Evolutionary conservation across 2,888 invertebrate genomes (phyloP).

Genomic region (Acheta domesticus): DNA sequence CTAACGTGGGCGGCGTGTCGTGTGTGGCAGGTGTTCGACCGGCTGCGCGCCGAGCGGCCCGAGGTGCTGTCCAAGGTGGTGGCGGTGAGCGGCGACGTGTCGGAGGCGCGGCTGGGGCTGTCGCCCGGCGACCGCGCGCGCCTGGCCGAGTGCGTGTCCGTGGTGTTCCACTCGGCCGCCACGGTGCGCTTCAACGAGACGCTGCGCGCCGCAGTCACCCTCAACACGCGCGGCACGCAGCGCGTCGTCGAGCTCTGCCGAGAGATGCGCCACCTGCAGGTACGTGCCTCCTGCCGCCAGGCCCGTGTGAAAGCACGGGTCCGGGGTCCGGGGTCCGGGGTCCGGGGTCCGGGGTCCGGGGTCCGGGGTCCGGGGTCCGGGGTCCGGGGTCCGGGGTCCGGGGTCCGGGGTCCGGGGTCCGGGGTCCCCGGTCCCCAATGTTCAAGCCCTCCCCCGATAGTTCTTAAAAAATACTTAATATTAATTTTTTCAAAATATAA

Average conservation of each 20-base stretch:
- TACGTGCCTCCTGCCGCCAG: not conserved
- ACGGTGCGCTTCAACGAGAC: slow-evolving; percentile 60
- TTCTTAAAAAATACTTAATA: too few relatives aligned
- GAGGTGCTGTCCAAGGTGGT: slow-evolving; percentile 47
- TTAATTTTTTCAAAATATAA: too few relatives aligned
- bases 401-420: too few relatives aligned
- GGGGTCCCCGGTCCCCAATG: too few relatives aligned
- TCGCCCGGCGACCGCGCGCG: slow-evolving; percentile 44
- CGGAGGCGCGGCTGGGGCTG: slow-evolving; percentile 45
- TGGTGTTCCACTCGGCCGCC: slow-evolving; percentile 62
- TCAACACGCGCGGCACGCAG: slow-evolving; percentile 56
- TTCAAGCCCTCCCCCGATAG: too few relatives aligned
- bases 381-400: too few relatives aligned
- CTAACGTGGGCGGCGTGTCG: not conserved
- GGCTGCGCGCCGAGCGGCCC: slow-evolving; percentile 44
- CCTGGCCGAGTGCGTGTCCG: slow-evolving; percentile 49
- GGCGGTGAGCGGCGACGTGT: slow-evolving; percentile 49
- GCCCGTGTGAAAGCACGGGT: too few relatives aligned
- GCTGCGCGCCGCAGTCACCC: slow-evolving; percentile 53
- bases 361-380: too few relatives aligned
- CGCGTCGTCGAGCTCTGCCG: not conserved
- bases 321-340: too few relatives aligned
- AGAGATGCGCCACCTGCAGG: slow-evolving; percentile 21
- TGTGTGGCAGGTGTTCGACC: slow-evolving; percentile 46
- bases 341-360: too few relatives aligned